Conservation (phyloP, 2,888 invertebrate genomes). For the Brenthis ino region DNA sequence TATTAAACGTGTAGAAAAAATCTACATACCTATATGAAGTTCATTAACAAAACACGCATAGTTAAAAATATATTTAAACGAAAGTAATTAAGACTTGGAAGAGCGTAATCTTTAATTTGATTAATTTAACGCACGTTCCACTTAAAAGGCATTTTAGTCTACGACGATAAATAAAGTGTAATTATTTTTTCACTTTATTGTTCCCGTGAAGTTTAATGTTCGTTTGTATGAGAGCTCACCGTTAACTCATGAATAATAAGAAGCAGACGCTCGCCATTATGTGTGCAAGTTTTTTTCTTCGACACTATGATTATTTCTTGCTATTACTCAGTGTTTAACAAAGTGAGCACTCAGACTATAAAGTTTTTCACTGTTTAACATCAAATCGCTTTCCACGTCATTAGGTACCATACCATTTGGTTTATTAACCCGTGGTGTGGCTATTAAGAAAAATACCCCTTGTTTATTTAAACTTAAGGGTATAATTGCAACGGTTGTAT, state of each 20-base stretch:
- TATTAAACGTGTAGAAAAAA: neutral
- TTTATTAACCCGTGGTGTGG: slow-evolving; percentile 34
- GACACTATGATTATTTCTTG: slow-evolving; percentile 74
- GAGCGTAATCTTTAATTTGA: slow-evolving; percentile 30
- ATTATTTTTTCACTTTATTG: slow-evolving; percentile 40
- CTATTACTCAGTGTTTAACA: slow-evolving; percentile 71
- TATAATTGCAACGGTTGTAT: slow-evolving; percentile 35
- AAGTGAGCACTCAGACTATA: slow-evolving; percentile 61
- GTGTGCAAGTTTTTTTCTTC: slow-evolving; percentile 69
- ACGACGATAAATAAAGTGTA: slow-evolving; percentile 35
- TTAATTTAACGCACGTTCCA: slow-evolving; percentile 37
- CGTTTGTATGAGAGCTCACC: slow-evolving; percentile 49
- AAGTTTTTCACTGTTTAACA: slow-evolving; percentile 56
- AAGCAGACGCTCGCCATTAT: slow-evolving; percentile 63
- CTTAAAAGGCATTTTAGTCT: slow-evolving; percentile 33
- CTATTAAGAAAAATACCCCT: slow-evolving; percentile 20
- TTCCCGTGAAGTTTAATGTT: slow-evolving; percentile 43
- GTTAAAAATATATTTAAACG: slow-evolving; percentile 19
- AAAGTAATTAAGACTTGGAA: slow-evolving; percentile 23
- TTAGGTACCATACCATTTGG: slow-evolving; percentile 53
- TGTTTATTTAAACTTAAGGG: slow-evolving; percentile 25
- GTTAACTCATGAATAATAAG: slow-evolving; percentile 77
- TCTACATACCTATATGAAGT: too few relatives aligned
- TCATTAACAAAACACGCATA: slow-evolving; percentile 1
- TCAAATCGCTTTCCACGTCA: slow-evolving; percentile 67